Evolutionary conservation across 2,113 vertebrate genomes (phyloP).

Genomic region (Amphilophus citrinellus): DNA sequence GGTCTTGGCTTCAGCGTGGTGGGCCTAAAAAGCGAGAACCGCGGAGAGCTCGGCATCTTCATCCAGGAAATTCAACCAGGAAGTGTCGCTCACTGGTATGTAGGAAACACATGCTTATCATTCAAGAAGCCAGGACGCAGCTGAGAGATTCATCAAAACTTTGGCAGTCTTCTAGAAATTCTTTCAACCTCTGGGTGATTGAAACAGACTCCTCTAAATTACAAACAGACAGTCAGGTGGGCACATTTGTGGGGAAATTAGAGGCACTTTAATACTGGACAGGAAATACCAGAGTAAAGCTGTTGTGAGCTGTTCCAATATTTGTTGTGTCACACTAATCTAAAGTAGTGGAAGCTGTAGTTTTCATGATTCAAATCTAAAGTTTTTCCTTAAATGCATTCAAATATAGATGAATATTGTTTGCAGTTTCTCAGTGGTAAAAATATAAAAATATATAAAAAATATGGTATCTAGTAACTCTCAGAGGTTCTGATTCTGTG

Average conservation of each 20-base stretch:
- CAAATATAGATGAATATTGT: not conserved
- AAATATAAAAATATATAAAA: not conserved
- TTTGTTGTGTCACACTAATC: not conserved
- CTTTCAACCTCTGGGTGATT: not conserved
- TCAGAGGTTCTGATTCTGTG: not conserved
- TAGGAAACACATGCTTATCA: not conserved
- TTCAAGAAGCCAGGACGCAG: not conserved
- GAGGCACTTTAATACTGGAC: not conserved
- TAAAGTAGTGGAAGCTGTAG: not conserved
- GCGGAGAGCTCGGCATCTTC: constrained; percentile 95
- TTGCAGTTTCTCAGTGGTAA: not conserved
- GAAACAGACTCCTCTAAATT: too few species aligned
- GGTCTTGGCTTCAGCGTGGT: constrained; percentile 95
- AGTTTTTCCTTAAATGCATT: not conserved
- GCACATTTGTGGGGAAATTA: not conserved
- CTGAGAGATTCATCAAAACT: not conserved
- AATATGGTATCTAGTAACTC: not conserved
- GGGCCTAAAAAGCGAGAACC: constrained; percentile 92
- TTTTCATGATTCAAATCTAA: not conserved
- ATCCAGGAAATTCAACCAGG: constrained; percentile 95
- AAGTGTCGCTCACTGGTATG: constrained; percentile 90
- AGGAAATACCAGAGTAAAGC: not conserved
- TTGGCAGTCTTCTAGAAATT: not conserved
- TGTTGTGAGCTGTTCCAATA: not conserved
- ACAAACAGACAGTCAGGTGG: not conserved